These are phyloP conservation scores for Peribatodes rhomboidaria DNA, from an alignment of 2,888 invertebrate species.

Conservation along the genomic window DNA sequence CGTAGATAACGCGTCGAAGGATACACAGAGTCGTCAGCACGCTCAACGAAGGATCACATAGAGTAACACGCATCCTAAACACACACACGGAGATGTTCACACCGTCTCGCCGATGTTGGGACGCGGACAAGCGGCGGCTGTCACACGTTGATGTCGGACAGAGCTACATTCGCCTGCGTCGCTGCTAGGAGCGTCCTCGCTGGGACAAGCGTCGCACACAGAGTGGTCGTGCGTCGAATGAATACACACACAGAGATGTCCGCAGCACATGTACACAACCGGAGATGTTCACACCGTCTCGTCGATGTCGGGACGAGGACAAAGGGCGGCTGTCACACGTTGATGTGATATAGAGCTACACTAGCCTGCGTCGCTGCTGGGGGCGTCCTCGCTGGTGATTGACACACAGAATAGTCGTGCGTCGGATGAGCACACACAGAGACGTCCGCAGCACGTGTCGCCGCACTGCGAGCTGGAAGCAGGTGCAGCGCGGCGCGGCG, in stretches of 20 bases:
- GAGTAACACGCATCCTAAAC: not conserved
- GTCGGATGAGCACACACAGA: not conserved
- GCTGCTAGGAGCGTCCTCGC: not conserved
- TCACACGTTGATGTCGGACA: not conserved
- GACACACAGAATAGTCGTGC: not conserved
- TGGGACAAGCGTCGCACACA: too few relatives aligned
- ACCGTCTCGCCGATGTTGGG: not conserved
- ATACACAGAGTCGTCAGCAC: slow-evolving; percentile 1
- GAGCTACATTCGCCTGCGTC: not conserved
- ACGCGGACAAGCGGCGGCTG: not conserved
- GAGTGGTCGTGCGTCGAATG: not conserved
- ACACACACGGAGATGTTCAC: not conserved
- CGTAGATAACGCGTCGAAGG: not conserved
- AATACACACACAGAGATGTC: not conserved
- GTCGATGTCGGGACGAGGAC: not conserved
- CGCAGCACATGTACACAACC: not conserved
- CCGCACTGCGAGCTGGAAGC: too few relatives aligned
- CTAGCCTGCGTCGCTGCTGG: not conserved
- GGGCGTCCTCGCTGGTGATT: not conserved
- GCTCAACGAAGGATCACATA: not conserved
- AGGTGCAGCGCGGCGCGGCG: not conserved
- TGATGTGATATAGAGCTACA: not conserved
- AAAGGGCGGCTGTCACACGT: not conserved
- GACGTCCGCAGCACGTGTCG: not conserved
- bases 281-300: not conserved